These are phyloP conservation scores for Gasterosteus aculeatus DNA, from an alignment of 2,113 vertebrate species.

Conservation along the genomic window DNA sequence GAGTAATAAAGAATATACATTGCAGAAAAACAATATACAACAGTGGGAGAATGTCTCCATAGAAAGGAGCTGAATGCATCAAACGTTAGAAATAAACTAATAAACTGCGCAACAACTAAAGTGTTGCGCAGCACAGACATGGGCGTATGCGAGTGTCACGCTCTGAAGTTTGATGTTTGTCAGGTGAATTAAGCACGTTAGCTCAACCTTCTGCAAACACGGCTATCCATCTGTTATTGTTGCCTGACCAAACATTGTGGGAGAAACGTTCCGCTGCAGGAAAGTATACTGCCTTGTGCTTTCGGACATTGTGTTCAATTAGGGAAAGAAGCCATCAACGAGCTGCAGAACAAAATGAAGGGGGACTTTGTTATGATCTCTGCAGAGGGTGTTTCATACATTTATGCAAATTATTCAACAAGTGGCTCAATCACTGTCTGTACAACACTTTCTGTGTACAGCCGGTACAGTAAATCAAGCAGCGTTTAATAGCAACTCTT, in stretches of 20 bases:
- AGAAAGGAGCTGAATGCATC: not conserved
- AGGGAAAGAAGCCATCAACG: not conserved
- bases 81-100: not conserved
- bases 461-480: slow-evolving; percentile 13
- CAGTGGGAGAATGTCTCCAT: not conserved
- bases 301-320: not conserved
- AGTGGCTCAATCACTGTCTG: slow-evolving; percentile 13
- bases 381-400: not conserved
- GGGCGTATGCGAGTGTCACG: not conserved
- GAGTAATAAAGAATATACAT: not conserved
- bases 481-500: slow-evolving; percentile 39
- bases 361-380: not conserved
- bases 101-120: too few relatives aligned
- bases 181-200: slow-evolving; percentile 43
- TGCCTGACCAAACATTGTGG: slow-evolving; percentile 39
- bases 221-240: slow-evolving; percentile 55
- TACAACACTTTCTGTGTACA: not conserved
- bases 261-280: slow-evolving; percentile 1
- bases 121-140: not conserved
- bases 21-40: not conserved
- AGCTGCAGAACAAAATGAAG: not conserved
- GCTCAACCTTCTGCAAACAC: slow-evolving; percentile 51
- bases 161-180: slow-evolving; percentile 24
- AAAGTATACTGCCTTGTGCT: not conserved
- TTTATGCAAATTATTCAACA: slow-evolving; percentile 8